Evolutionary conservation across 2,888 invertebrate species (phyloP).

Genomic region (Callimorpha dominula): DNA sequence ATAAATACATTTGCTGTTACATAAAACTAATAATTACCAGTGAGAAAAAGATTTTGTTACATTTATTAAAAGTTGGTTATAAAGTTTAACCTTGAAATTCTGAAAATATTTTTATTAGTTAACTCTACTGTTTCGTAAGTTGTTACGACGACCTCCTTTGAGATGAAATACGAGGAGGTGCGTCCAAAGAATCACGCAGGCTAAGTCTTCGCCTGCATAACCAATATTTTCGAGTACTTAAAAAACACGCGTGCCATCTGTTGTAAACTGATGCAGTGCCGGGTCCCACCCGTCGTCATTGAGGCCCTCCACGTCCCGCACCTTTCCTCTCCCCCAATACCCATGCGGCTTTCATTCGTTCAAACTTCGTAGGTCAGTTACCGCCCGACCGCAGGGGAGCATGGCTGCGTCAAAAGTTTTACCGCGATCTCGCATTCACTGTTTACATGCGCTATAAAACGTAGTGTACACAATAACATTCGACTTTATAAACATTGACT

Average conservation of each 20-base stretch:
- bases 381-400: conserved; percentile 86
- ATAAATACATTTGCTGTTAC: no score
- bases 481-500: conserved; percentile 66
- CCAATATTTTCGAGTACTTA: conserved; percentile 83
- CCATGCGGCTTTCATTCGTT: conserved; percentile 86
- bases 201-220: conserved; percentile 80
- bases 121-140: conserved; percentile 53
- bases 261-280: conserved; percentile 83
- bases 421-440: conserved; percentile 80
- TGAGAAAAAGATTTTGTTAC: neutral
- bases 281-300: conserved; percentile 78
- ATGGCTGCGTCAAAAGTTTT: conserved; percentile 86
- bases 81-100: conserved; percentile 6
- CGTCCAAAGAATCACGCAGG: conserved; percentile 80
- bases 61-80: neutral
- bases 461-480: conserved; percentile 71
- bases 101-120: conserved; percentile 26
- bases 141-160: conserved; percentile 79
- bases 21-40: no score
- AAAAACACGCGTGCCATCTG: conserved; percentile 87
- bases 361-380: conserved; percentile 88
- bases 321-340: conserved; percentile 69
- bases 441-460: conserved; percentile 83
- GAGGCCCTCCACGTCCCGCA: conserved; percentile 68
- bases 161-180: conserved; percentile 80